Evolutionary conservation across 2,113 vertebrate species (phyloP), one percentile per base, ranked within the genome.

Genomic region (Colius striatus): DNA sequence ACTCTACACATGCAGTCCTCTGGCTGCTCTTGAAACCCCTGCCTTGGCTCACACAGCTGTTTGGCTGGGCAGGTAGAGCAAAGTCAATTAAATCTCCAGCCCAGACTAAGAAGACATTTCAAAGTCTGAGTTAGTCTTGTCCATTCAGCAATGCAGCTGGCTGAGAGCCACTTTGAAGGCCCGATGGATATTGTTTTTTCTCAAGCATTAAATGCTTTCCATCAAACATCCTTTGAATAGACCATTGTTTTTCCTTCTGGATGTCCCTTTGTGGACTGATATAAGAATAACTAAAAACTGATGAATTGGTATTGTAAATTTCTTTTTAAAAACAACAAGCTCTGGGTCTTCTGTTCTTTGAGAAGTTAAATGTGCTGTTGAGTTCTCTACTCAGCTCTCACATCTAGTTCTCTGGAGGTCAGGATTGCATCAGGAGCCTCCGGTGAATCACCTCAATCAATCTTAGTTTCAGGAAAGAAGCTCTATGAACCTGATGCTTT

Each of bases 271-370:
- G 75, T 92, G 75, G 79, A 74, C 57, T 53, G 88, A 83, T 88
- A 96, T 63, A 96, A 96, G 91, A 96, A 94, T 84, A 92, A 90
- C 95, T 91, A 61, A 92, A 90, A 94, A 57, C 68, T 90, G 82
- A 34, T 84, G 75, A 87, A 71, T 36, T 90, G 67, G 67, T 66
- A 83, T 95, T 91, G 91, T 76, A 55, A 71, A 78, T 90, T 53
- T 1, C 2, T 90, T 48, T 1, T 2, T 41, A 34, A 73, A 57
- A 23, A 34, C 51, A 26, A 58, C 26, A 30, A 67, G 38, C 20
- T 75, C 57, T 68, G 55, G 6, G 55, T 34, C 26, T 85, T 63
- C 32, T 67, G 0, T 10, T 81, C 19, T 50, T 34, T 21, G 26
- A 88, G 75, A 74, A 86, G 29, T 53, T 25, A 18, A 72, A 74